Base-by-base conservation (phyloP, 2,888 invertebrate genomes). In the Dexiosoma caninum region DNA sequence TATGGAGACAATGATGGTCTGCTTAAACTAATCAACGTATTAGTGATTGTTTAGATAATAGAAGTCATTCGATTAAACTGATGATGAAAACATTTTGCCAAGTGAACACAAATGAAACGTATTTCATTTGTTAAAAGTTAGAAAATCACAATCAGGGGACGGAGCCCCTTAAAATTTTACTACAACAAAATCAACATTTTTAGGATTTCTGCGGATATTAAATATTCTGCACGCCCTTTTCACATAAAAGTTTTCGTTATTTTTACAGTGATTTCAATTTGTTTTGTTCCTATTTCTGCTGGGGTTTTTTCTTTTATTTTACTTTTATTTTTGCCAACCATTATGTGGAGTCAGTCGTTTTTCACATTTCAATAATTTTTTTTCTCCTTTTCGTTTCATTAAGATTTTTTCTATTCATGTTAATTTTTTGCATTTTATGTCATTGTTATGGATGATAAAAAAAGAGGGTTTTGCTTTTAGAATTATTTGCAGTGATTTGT, bases 371-470 rank as follows among this genome's bases (percentile, higher is more conserved):
- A 59, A 51, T 62, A 9, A 40, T n/a, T n/a, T 40, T 49, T 37
- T 19, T 37, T 44, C 6, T 35, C 23, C 35, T 35, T 35, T 16
- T 3, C n/a, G n/a, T 72, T 72, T 46, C 12, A 51, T 49, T 69
- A 57, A 6, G 46, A 23, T n/a, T 46, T 57, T n/a, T 57, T 69
- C 14, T 16, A 27, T 46, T 57, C 44, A 21, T 57, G 32, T 57
- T 57, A 10, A 35, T 71, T 72, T 53, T 72, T 62, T 62, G 10
- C 23, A 23, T 42, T 55, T 57, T 32, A 46, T 35, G 51, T 62
- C 53, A 14, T 72, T 64, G 53, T 72, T 44, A 7, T 42, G 14
- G 62, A 10, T 30, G 44, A 70, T 46, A n/a, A 59, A 23, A 55
- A 49, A 16, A 14, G 30, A n/a, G 21, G 35, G 40, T 16, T 27